Percentiles rank a stretch among this genome's conserved stretches.
These are phyloP conservation scores for Drosophila tristis DNA, from an alignment of 1,140 invertebrate genomes.

Conservation along the genomic window DNA sequence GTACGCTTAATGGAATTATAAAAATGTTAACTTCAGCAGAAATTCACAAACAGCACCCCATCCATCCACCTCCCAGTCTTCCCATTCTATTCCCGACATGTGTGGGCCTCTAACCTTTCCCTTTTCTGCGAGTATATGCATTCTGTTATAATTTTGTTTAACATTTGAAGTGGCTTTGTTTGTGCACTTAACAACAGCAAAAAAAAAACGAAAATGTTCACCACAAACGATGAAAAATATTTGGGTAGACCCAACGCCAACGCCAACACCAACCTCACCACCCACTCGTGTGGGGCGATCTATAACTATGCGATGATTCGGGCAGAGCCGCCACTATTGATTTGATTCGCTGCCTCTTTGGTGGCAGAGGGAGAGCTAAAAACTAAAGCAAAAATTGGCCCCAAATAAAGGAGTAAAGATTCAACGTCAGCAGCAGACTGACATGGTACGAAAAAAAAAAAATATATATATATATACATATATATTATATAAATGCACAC, in stretches of 20 bases:
- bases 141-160: constrained; percentile 79
- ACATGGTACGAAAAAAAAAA: constrained; percentile 18
- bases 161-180: constrained; percentile 77
- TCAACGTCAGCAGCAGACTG: constrained; percentile 57
- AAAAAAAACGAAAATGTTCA: not conserved
- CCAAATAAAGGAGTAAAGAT: constrained; percentile 28
- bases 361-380: constrained; percentile 10
- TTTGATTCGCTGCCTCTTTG: too few species aligned
- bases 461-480: not conserved
- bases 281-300: too few species aligned
- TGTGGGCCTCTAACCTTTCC: constrained; percentile 58
- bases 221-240: constrained; percentile 32
- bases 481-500: constrained; percentile 2
- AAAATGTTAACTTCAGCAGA: constrained; percentile 81
- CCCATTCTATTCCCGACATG: constrained; percentile 17
- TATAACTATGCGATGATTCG: too few species aligned
- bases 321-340: too few species aligned
- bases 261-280: not conserved
- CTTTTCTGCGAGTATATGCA: constrained; percentile 19
- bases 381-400: constrained; percentile 27
- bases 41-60: constrained; percentile 75
- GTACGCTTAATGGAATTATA: constrained; percentile 78
- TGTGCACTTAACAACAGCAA: constrained; percentile 23
- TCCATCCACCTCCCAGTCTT: constrained; percentile 35
- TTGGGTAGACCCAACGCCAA: constrained; percentile 23